Base-by-base conservation (phyloP, 2,113 vertebrate genomes). In the Haplochromis vanheusdeni region DNA sequence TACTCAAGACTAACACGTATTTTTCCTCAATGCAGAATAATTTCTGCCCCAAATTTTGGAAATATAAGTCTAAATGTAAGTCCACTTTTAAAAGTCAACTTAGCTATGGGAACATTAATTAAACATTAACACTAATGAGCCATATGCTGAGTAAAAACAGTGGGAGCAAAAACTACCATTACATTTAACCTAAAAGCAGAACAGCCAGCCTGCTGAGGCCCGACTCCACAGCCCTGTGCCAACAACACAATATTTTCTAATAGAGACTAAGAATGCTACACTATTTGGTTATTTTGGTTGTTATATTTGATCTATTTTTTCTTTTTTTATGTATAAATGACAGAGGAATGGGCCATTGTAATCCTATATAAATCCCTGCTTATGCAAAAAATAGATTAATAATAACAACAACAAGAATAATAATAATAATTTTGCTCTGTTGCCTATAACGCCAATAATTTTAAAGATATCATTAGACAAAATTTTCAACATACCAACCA, bases 81-180 rank as follows among this genome's bases (percentile, higher is more conserved):
- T 45, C 13, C n/a, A 16, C 13, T 45, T 26, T 70, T 70, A 42
- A 45, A 70, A 17, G 40, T 4, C 40, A 47, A 26, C 21, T 73
- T 28, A 17, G 8, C 6, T 28, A 73, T 45, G 21, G 40, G 13
- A 73, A 47, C 21, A 47, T 73, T 73, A 45, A 73, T 42, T 73
- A 73, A 73, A 73, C 14, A 28, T 73, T 26, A 73, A 73, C 14
- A 45, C 40, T 17, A 45, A 73, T 73, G 40, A 73, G 68, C 68
- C 68, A 73, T 45, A 45, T 26, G 40, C 21, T 26, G 37, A 73
- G 13, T 26, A 73, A 73, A 73, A 45, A 2, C 37, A 45, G 21
- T 26, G 2, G 65, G 7, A 26, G 37, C 68, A 47, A 73, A 47
- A 73, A 47, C 14, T 73, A 26, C 13, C 68, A 47, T 73, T 45